Conservation (phyloP, 2,888 invertebrate genomes). For the Macrosiphum euphorbiae region DNA sequence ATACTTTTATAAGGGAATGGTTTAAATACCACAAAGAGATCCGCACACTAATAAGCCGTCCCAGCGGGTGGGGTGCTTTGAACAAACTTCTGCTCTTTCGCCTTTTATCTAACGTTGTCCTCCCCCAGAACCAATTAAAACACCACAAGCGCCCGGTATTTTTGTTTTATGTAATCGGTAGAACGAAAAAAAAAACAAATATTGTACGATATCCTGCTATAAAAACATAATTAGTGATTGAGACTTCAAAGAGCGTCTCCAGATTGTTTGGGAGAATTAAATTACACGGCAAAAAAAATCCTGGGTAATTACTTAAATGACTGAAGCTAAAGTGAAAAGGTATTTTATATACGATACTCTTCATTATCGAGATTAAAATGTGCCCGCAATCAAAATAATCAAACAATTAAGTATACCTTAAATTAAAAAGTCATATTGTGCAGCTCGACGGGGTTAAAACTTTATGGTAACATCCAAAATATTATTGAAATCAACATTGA, state of each 20-base stretch:
- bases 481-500: background rate
- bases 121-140: constrained; percentile 58
- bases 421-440: background rate
- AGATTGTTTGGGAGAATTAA: constrained; percentile 38
- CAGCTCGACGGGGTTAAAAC: background rate
- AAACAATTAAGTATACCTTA: background rate
- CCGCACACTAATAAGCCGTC: constrained; percentile 62
- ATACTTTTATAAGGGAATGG: constrained; percentile 41
- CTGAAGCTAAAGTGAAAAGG: background rate
- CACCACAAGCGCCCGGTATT: constrained; percentile 52
- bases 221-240: constrained; percentile 36
- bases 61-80: constrained; percentile 63
- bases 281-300: constrained; percentile 1
- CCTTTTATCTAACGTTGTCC: constrained; percentile 49
- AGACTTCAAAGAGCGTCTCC: constrained; percentile 10
- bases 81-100: constrained; percentile 63
- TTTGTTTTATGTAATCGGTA: constrained; percentile 48
- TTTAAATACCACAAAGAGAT: constrained; percentile 64
- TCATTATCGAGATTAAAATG: constrained; percentile 26
- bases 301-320: constrained; percentile 34
- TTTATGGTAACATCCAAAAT: background rate
- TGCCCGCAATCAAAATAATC: background rate
- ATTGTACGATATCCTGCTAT: background rate
- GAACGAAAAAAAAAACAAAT: constrained; percentile 17
- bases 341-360: background rate